phyloP scores from a whole-genome alignment of 2,113 vertebrate species.

The Tachuris rubrigastra region DNA sequence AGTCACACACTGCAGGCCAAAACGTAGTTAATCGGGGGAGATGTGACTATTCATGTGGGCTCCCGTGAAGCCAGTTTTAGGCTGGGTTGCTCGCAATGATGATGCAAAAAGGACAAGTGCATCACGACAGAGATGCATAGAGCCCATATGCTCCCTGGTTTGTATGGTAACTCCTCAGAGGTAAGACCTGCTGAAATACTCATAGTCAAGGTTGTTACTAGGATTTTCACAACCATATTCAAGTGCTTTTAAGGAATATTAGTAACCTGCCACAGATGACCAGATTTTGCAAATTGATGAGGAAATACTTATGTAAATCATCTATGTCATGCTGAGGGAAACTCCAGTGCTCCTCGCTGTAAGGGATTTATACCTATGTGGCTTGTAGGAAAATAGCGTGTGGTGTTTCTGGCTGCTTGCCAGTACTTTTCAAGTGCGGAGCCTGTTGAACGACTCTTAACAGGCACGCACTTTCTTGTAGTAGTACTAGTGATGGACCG shows the following conservation, averaged over 20 bases:
- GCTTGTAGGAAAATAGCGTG: background rate
- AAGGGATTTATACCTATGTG: background rate
- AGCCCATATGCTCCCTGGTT: background rate
- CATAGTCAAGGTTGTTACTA: background rate
- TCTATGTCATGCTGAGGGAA: background rate
- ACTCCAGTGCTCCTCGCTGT: background rate
- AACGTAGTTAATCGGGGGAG: conserved; percentile 25
- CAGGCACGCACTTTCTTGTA: background rate
- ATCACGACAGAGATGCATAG: background rate
- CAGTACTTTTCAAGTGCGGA: background rate
- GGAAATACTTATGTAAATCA: background rate
- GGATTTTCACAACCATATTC: background rate
- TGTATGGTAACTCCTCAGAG: background rate
- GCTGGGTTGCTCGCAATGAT: background rate
- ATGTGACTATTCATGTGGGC: background rate
- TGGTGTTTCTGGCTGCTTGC: background rate
- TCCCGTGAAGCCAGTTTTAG: background rate
- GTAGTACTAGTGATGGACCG: background rate
- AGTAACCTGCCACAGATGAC: background rate
- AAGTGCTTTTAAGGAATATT: background rate
- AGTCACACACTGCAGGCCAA: conserved; percentile 30
- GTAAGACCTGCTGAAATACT: background rate
- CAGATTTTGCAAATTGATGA: background rate
- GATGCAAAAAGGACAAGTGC: conserved; percentile 2
- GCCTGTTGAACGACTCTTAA: conserved; percentile 6